Conservation (phyloP, 23 tunicate genomes). For the Halocynthia aurantium region DNA sequence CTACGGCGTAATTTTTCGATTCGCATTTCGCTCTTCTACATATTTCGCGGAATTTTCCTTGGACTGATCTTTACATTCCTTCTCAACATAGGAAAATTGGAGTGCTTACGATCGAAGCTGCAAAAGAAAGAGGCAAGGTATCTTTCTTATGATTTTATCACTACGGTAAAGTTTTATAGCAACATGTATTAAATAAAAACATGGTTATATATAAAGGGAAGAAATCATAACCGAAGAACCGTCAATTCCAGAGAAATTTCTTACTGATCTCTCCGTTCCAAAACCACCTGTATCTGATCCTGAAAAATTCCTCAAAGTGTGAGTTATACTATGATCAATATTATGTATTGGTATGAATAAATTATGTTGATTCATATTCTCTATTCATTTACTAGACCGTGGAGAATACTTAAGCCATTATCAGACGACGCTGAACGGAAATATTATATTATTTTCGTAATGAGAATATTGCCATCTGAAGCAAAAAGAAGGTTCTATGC, state of each 20-base stretch:
- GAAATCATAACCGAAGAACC: background rate
- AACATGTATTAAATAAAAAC: no score
- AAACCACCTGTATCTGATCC: no score
- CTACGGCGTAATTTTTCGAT: no score
- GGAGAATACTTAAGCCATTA: background rate
- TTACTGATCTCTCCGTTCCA: background rate
- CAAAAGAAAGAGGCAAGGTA: no score
- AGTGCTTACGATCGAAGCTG: no score
- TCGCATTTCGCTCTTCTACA: no score
- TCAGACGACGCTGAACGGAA: background rate
- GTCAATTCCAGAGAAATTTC: constrained; percentile 1
- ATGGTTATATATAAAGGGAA: no score
- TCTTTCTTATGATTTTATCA: no score
- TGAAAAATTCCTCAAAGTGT: background rate
- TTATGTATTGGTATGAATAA: background rate
- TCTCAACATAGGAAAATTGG: no score
- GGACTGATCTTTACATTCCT: no score
- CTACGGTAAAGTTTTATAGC: no score
- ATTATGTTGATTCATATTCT: background rate
- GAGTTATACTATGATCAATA: background rate
- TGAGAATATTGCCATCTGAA: background rate
- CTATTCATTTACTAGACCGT: constrained; percentile 1
- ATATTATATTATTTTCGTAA: constrained; percentile 7
- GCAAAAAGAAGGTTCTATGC: constrained; percentile 30
- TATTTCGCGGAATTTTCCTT: no score